Evolutionary conservation across 2,113 vertebrate genomes (phyloP), one percentile per base, ranked within the genome.

Genomic region (Chloebia gouldiae): DNA sequence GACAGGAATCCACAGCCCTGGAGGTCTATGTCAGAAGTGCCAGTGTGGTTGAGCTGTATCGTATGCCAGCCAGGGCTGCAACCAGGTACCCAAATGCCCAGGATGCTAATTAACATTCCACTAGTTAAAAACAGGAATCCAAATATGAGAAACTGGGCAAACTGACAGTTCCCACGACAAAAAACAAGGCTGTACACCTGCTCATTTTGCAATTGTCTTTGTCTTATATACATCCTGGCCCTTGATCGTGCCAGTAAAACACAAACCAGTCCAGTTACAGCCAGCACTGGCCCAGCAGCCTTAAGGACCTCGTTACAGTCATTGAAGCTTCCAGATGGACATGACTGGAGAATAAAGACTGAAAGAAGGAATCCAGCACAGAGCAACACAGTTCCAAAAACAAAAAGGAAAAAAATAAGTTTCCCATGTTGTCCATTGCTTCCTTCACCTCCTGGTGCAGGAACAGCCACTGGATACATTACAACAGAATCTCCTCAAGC

Each of bases 51-150:
- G 91, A 96, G 64, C 3, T 92, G 66, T 27, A 96, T 53, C 17
- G 37, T 86, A 8, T 50, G 71, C 97, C 95, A 97, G 49, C 69
- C 28, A 18, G 95, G 68, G 89, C 94, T 94, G 53, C 98, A 98
- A 27, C 97, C 97, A 13, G 98, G 98, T 65, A 98, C 96, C 98
- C 98, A 98, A 63, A 98, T 97, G 72, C 98, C 98, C 77, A 98
- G 90, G 18, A 98, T 84, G 47, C 98, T 98, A 91, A 98, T 96
- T 44, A 98, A 97, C 97, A 98, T 97, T 79, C 98, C 98, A 57
- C 98, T 98, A 6, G 97, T 96, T 92, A 98, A 93, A 96, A 98
- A 98, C 27, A 98, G 94, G 93, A 98, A 97, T 44, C 98, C 98
- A 65, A 98, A 98, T 88, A 98, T 96, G 59, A 98, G 97, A 92